Conservation (phyloP, 2,888 invertebrate species). For the Limnephilus rhombicus region DNA sequence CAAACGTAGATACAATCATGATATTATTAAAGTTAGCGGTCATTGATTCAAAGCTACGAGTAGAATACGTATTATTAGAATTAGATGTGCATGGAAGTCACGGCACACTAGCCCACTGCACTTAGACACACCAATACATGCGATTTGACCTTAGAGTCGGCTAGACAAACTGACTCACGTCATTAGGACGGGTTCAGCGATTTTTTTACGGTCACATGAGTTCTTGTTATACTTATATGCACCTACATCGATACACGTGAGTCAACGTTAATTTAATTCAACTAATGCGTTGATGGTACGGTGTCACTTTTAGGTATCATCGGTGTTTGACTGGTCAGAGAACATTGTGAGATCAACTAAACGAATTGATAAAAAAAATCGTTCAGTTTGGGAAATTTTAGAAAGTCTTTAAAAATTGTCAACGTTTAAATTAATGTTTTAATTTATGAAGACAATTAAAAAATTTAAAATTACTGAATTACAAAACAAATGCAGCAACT, state of each 20-base stretch:
- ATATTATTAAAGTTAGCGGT: neutral
- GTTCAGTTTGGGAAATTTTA: no score
- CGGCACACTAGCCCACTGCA: neutral
- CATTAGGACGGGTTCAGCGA: neutral
- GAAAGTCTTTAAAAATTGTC: no score
- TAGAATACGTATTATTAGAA: neutral
- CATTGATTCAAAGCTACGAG: neutral
- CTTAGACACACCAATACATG: neutral
- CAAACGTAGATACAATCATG: neutral
- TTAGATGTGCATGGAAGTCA: neutral
- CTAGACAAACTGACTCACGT: constrained; percentile 18
- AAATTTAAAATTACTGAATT: no score
- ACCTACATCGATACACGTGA: neutral
- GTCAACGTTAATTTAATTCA: neutral
- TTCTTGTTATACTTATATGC: neutral
- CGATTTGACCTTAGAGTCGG: neutral
- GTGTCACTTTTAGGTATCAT: neutral
- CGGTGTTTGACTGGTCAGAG: neutral
- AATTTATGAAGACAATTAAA: no score
- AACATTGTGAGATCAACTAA: neutral
- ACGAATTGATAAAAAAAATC: neutral
- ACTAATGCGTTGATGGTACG: neutral
- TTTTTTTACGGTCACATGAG: neutral
- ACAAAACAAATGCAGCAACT: no score
- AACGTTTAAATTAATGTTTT: no score